These are phyloP conservation scores for Podabrus alpinus DNA, from an alignment of 2,888 invertebrate species.

Conservation along the genomic window DNA sequence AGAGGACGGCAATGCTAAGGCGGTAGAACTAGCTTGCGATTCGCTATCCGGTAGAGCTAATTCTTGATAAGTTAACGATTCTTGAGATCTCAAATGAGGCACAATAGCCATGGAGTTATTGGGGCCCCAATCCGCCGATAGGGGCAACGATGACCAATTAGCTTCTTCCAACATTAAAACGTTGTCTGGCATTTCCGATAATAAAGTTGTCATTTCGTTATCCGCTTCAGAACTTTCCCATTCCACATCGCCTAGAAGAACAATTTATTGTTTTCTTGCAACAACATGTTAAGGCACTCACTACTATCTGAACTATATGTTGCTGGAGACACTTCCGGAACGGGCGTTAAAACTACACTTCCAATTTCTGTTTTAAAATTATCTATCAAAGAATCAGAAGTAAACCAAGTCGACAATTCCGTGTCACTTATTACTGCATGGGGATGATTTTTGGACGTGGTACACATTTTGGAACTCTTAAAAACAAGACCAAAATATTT, in stretches of 20 bases:
- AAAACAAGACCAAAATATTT: not conserved
- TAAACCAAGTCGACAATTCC: slow-evolving; percentile 69
- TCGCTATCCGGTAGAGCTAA: slow-evolving; percentile 26
- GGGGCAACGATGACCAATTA: slow-evolving; percentile 33
- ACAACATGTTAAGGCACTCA: not conserved
- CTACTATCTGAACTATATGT: slow-evolving; percentile 70
- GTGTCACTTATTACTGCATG: slow-evolving; percentile 58
- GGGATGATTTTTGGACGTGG: slow-evolving; percentile 46
- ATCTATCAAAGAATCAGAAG: slow-evolving; percentile 73
- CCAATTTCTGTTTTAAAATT: slow-evolving; percentile 74
- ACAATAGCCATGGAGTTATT: slow-evolving; percentile 31
- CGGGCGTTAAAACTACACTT: slow-evolving; percentile 64
- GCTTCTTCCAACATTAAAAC: slow-evolving; percentile 53
- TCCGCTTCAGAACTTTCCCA: slow-evolving; percentile 75
- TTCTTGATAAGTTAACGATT: slow-evolving; percentile 20
- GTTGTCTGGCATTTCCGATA: slow-evolving; percentile 46
- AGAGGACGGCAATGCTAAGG: slow-evolving; percentile 33
- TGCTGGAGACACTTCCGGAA: slow-evolving; percentile 61
- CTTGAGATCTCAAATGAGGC: slow-evolving; percentile 28
- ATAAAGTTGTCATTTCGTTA: slow-evolving; percentile 57
- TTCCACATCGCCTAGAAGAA: slow-evolving; percentile 68
- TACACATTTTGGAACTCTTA: slow-evolving; percentile 58
- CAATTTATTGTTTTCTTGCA: not conserved
- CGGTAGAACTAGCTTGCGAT: slow-evolving; percentile 7
- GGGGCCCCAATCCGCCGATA: slow-evolving; percentile 30